Percentiles rank a stretch among this genome's conserved stretches.
Conservation (phyloP, 2,113 vertebrate species). For the Ameiurus melas region DNA sequence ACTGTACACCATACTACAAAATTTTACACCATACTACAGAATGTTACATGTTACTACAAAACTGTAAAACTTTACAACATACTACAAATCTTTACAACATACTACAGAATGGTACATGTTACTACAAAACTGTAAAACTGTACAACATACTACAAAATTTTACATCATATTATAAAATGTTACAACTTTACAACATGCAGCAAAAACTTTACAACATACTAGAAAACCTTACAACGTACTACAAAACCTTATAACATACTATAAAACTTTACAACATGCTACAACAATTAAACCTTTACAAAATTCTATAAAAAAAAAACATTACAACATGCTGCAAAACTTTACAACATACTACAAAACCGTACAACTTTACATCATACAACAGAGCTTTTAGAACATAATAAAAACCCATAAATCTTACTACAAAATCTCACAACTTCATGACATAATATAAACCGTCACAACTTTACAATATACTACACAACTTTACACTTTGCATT, state of each 20-base stretch:
- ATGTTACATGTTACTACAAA: no score
- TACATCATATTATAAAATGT: not conserved
- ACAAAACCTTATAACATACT: not conserved
- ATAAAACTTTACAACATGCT: not conserved
- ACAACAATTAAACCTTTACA: not conserved
- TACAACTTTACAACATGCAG: not conserved
- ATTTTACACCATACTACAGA: no score
- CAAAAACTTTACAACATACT: not conserved
- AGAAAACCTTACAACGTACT: not conserved
- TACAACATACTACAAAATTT: no score
- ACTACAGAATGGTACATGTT: not conserved
- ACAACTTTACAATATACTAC: not conserved
- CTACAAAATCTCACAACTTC: not conserved
- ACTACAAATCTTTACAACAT: no score
- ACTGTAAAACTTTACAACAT: no score
- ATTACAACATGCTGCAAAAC: not conserved
- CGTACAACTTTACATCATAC: not conserved
- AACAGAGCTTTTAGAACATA: not conserved
- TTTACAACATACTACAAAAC: not conserved
- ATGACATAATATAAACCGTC: not conserved
- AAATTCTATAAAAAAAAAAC: not conserved
- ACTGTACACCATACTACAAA: no score
- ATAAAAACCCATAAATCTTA: not conserved
- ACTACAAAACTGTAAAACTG: no score
- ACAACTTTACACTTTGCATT: not conserved